These are phyloP conservation scores for Elysia crispata DNA, from an alignment of 2,888 invertebrate species.

Conservation along the genomic window DNA sequence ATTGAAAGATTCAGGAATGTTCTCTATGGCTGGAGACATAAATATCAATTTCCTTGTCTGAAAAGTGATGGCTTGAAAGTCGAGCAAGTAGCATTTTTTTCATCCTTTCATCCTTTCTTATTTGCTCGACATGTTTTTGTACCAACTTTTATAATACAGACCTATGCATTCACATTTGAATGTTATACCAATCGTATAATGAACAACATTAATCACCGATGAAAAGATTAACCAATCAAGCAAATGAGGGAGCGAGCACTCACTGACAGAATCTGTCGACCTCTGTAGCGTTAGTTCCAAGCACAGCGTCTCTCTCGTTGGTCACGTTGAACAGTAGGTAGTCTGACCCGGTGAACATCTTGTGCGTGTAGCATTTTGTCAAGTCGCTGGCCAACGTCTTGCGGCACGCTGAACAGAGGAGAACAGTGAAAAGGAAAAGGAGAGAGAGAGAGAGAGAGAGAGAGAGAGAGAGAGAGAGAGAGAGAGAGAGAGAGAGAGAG, in stretches of 20 bases:
- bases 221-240: not conserved
- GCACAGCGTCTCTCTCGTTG: conserved; percentile 34
- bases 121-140: too few relatives aligned
- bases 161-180: too few relatives aligned
- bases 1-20: too few relatives aligned
- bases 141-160: too few relatives aligned
- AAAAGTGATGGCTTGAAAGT: too few relatives aligned
- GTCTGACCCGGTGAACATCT: conserved; percentile 26
- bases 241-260: not conserved
- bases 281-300: conserved; percentile 41
- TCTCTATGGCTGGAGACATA: too few relatives aligned
- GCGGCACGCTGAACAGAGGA: conserved; percentile 46
- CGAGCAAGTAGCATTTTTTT: too few relatives aligned
- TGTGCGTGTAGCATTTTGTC: conserved; percentile 39
- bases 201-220: not conserved
- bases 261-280: conserved; percentile 46
- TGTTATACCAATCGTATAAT: too few relatives aligned
- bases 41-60: too few relatives aligned
- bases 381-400: conserved; percentile 38
- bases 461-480: conserved; percentile 19
- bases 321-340: conserved; percentile 45
- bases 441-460: conserved; percentile 11
- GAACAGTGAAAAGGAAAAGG: not conserved
- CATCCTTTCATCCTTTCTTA: too few relatives aligned
- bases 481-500: conserved; percentile 15